Evolutionary conservation across 2,888 invertebrate species (phyloP), one percentile per base, ranked within the genome.

Genomic region (Sinopyrophorus schimmeli): DNA sequence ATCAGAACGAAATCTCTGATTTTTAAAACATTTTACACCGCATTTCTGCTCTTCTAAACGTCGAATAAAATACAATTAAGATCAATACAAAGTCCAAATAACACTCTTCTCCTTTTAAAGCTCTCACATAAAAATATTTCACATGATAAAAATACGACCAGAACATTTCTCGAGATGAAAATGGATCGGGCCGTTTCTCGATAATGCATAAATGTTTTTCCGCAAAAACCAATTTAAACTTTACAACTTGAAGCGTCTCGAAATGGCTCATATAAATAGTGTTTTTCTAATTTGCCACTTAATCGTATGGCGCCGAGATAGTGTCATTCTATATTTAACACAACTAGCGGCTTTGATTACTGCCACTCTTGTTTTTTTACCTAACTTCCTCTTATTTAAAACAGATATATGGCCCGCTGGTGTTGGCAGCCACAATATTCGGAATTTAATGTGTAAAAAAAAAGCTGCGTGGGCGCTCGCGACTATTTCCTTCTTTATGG

Each of bases 241-340:
- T 40, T 32, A 40, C 32, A 16, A 34, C 21, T 16, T 20, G 21
- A 28, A 35, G 21, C 30, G 28, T n/a, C 11, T 44, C 23, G 27
- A 24, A 30, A 38, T 3, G 16, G 38, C 24, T 23, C 20, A 18
- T 42, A 50, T 30, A 31, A 47, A 47, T 47, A 40, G 40, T 35
- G 9, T 32, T 40, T 43, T 52, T 39, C 31, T 52, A 47, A 42
- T 42, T 47, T 9, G 32, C 47, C 38, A 42, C 47, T 47, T 47
- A 38, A 52, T 52, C 32, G 24, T 18, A 11, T 38, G 52, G 52
- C 52, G 52, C 52, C 52, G 43, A 46, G 42, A 47, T 41, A 38
- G 32, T 50, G 43, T 42, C 38, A 39, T 39, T 49, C 39, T 50
- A 49, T 43, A 40, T 50, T 46, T 47, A 39, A 23, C 34, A 10